A percentile compares a stretch with the other conserved stretches of the same genome.
Conservation (phyloP, 2,888 invertebrate genomes). For the Cerceris ruficornis region DNA sequence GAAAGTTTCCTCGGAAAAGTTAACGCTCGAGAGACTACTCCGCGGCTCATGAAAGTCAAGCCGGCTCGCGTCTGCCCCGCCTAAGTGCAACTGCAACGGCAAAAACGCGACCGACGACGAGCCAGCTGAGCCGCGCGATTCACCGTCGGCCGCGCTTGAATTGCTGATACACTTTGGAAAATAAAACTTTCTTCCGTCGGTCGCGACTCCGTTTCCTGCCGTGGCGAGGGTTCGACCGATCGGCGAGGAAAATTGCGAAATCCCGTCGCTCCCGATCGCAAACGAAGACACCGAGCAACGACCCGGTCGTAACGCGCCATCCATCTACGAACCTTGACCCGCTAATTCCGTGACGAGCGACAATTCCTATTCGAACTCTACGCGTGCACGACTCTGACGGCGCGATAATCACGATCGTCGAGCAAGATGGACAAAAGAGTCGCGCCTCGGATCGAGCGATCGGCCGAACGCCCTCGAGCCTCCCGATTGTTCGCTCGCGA, state of each 20-base stretch:
- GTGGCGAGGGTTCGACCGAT: neutral
- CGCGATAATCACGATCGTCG: neutral
- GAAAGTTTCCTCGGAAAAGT: conserved; percentile 59
- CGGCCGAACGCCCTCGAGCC: neutral
- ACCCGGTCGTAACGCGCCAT: no score
- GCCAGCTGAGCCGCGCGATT: neutral
- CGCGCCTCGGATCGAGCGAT: neutral
- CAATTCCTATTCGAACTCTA: conserved; percentile 44
- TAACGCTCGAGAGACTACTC: conserved; percentile 45
- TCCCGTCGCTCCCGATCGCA: neutral
- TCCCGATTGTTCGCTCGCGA: neutral
- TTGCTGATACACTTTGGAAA: conserved; percentile 36
- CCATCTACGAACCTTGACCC: conserved; percentile 51
- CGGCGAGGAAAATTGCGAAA: neutral
- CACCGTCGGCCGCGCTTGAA: conserved; percentile 27
- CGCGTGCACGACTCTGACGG: conserved; percentile 11
- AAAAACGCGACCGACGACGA: conserved; percentile 20
- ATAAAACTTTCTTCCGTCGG: conserved; percentile 25
- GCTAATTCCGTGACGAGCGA: conserved; percentile 46
- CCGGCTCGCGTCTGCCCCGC: conserved; percentile 35
- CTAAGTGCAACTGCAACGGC: conserved; percentile 37
- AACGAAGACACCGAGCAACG: no score
- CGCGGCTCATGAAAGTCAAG: conserved; percentile 62
- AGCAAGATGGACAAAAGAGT: neutral
- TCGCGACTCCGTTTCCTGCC: neutral